Evolutionary conservation across 2,113 vertebrate genomes (phyloP).

Genomic region (Clarias magur): DNA sequence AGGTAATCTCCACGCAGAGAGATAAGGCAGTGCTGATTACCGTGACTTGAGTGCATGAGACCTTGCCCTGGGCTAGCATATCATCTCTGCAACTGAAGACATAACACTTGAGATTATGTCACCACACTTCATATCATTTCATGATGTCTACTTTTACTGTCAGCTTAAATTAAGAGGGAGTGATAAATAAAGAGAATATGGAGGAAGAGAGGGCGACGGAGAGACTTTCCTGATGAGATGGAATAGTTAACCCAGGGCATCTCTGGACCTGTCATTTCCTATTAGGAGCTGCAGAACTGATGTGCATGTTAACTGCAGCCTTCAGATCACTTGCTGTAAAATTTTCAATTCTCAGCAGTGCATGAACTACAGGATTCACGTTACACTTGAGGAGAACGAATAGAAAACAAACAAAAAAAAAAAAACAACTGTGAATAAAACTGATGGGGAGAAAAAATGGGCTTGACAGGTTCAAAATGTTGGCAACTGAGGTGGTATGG

Average conservation of each 20-base stretch:
- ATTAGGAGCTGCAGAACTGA: slow-evolving; percentile 41
- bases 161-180: slow-evolving; percentile 33
- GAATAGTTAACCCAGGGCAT: slow-evolving; percentile 17
- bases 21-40: slow-evolving; percentile 26
- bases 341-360: slow-evolving; percentile 67
- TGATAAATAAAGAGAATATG: neutral
- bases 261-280: slow-evolving; percentile 44
- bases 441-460: slow-evolving; percentile 11
- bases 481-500: neutral
- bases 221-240: slow-evolving; percentile 13
- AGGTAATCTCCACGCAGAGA: slow-evolving; percentile 26
- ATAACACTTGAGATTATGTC: slow-evolving; percentile 30
- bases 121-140: slow-evolving; percentile 8
- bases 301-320: slow-evolving; percentile 22
- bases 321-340: slow-evolving; percentile 55
- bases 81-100: slow-evolving; percentile 19
- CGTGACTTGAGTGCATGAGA: slow-evolving; percentile 16
- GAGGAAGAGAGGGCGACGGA: neutral
- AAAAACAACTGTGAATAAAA: slow-evolving; percentile 42
- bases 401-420: neutral
- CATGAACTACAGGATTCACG: slow-evolving; percentile 56
- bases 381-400: slow-evolving; percentile 55
- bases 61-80: slow-evolving; percentile 31
- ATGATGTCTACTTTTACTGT: slow-evolving; percentile 33
- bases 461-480: neutral